Base-by-base conservation (phyloP, 1,140 invertebrate species). In the Drosophila parabipectinata region DNA sequence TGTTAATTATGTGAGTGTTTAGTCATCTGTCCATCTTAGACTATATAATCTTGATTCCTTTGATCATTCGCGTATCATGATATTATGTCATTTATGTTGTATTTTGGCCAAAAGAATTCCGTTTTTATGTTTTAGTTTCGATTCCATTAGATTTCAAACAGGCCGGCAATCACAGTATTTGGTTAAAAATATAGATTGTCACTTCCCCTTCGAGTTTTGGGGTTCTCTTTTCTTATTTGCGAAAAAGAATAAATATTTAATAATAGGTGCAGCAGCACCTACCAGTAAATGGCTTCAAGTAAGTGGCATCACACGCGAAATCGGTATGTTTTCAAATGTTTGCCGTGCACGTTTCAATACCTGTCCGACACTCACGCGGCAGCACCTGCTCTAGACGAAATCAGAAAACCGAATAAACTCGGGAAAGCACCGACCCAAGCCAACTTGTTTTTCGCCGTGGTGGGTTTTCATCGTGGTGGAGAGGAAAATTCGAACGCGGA, bases 321-420 rank as follows among this genome's bases (percentile, higher is more conserved):
- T 15, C 41, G 9, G 41, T 51, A 57, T 52, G n/a, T 57, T 80
- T 80, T 52, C 32, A 47, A 68, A 67, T 62, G 32, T 62, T 55
- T 67, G n/a, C 47, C 57, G 61, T 63, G 55, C 75, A 83, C 80
- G 76, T 66, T 76, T 72, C 14, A 58, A 50, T 64, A 66, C 69
- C 55, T 77, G 4, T 57, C 58, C 59, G 61, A 50, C 54, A 67
- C 44, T 53, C 68, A 73, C 75, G 79, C 79, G 79, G 63, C 73
- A 77, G 74, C 79, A 50, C 64, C 79, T 69, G 51, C 66, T 52
- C 69, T 68, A 45, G 44, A 41, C 67, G 57, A 83, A 62, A 75
- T 69, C 56, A 78, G 78, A 50, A 62, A 44, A 77, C 79, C 69
- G 67, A 82, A 77, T 81, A 79, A 73, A 54, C 30, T 66, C 81